Evolutionary conservation across 2,888 invertebrate genomes (phyloP).

Genomic region (Acanthosepion lycidas): DNA sequence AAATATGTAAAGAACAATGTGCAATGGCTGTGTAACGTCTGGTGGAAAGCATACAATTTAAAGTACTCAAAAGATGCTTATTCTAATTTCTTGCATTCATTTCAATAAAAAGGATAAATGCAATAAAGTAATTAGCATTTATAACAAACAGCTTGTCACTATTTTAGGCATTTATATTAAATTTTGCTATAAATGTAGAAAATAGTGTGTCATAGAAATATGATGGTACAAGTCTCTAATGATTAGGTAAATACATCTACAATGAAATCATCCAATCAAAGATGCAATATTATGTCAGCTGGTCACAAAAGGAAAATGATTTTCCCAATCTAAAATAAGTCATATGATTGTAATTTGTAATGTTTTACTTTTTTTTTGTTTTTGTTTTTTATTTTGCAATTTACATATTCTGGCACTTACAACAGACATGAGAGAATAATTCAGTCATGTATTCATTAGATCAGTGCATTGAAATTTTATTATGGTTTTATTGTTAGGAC

Average conservation of each 20-base stretch:
- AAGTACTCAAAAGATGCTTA: not conserved
- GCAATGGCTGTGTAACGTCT: not conserved
- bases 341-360: not conserved
- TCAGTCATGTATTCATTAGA: not conserved
- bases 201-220: not conserved
- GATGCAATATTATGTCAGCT: not conserved
- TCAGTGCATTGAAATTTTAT: not conserved
- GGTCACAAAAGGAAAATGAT: slow-evolving; percentile 10
- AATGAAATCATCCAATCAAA: not conserved
- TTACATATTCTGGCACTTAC: not conserved
- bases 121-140: not conserved
- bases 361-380: not conserved
- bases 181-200: not conserved
- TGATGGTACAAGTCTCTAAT: slow-evolving; percentile 15
- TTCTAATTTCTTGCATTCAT: not conserved
- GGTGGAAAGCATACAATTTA: not conserved
- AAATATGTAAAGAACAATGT: not conserved
- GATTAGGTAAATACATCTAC: not conserved
- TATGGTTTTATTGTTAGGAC: slow-evolving; percentile 6
- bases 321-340: slow-evolving; percentile 8
- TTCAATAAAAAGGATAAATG: not conserved
- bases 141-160: not conserved
- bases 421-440: not conserved
- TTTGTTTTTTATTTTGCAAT: not conserved
- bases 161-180: slow-evolving; percentile 1